Evolutionary conservation across 37 sponge, comb jelly and placozoan species (phyloP).

Genomic region (Agelas oroides): DNA sequence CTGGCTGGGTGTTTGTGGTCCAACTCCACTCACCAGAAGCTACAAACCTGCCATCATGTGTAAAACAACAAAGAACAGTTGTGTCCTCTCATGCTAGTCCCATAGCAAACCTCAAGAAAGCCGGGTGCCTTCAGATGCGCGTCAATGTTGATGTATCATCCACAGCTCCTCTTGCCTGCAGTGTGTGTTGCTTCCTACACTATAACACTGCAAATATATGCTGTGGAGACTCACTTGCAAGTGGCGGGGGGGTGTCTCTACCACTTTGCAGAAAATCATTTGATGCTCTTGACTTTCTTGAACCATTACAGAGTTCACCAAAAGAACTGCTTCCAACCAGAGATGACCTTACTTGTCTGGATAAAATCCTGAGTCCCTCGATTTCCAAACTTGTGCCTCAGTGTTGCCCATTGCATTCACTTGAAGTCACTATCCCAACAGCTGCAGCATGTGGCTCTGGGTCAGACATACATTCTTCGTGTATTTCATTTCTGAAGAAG

Average conservation of each 20-base stretch:
- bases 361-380: too few species aligned
- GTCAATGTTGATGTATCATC: not conserved
- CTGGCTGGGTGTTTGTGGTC: constrained; percentile 19
- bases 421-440: not conserved
- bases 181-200: not conserved
- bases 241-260: not conserved
- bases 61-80: not conserved
- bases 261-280: not conserved
- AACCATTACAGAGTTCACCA: not conserved
- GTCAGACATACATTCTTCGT: not conserved
- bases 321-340: not conserved
- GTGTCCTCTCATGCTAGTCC: not conserved
- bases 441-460: not conserved
- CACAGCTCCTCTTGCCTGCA: not conserved
- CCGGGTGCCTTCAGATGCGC: not conserved
- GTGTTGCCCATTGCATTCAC: too few species aligned
- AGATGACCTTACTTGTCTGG: too few species aligned
- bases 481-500: not conserved
- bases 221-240: not conserved
- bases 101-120: not conserved
- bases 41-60: too few species aligned
- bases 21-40: not conserved
- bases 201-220: not conserved
- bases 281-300: constrained; percentile 9
- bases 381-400: too few species aligned